Evolutionary conservation across 2,113 vertebrate genomes (phyloP), one percentile per base, ranked within the genome.

Genomic region (Brienomyrus longianalis): DNA sequence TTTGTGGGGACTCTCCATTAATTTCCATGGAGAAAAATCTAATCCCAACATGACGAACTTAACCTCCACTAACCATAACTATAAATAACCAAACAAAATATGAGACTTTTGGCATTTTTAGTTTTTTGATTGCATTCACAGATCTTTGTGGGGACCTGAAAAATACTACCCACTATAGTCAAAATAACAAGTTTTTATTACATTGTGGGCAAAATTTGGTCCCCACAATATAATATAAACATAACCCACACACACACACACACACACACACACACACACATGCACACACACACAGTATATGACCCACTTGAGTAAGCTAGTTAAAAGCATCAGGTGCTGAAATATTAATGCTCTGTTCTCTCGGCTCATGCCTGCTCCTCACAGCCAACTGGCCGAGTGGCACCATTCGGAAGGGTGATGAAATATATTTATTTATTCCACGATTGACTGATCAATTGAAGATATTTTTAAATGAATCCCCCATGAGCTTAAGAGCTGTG

Each of bases 361-460:
- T 95, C 93, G 94, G 94, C 94, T 96, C 95, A 95, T 95, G 95
- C 94, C 93, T 95, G 94, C 93, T 93, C 94, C 93, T 94, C 92
- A 92, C 92, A 95, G 96, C 96, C 96, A 96, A 96, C 95, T 96
- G 96, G 95, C 96, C 95, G 93, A 92, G 91, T 94, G 94, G 95
- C 95, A 95, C 94, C 95, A 94, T 93, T 95, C 92, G 92, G 94
- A 94, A 94, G 62, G 94, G 92, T 93, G 94, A 94, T 94, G 93
- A 48, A 31, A 56, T 87, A 93, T 86, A 86, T 92, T 93, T 95
- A 94, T 95, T 95, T 93, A 39, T 43, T 95, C 93, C 96, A 95
- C 96, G 95, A 96, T 96, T 96, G 96, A 96, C 96, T 96, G 94
- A 96, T 96, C 92, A 95, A 96, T 96, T 96, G 96, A 96, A 96